phyloP scores from a whole-genome alignment of 2,797 vertebrate genomes.

The Anabas testudineus region DNA sequence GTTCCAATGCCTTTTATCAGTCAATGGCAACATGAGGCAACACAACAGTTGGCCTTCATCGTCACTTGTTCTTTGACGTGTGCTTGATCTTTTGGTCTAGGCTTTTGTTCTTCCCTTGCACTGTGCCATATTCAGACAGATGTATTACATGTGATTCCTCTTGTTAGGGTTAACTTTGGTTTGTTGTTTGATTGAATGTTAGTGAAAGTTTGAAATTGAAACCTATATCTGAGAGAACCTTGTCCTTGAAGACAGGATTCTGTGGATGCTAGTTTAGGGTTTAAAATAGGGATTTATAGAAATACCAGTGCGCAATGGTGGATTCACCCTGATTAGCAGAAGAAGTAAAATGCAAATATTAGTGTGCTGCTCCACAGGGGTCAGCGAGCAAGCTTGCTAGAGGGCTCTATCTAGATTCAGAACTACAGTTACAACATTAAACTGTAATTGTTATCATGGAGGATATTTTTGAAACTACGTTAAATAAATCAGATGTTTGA shows the following conservation, averaged over 20 bases:
- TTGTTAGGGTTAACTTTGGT: no score
- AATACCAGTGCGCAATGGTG: neutral
- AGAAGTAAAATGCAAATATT: neutral
- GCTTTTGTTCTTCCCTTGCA: neutral
- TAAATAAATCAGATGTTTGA: conserved; percentile 39
- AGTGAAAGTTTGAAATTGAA: neutral
- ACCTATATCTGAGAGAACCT: neutral
- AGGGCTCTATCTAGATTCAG: neutral
- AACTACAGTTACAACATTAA: neutral
- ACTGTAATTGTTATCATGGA: neutral
- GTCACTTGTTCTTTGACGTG: no score
- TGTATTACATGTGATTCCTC: no score
- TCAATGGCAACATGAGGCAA: no score
- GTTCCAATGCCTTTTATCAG: no score
- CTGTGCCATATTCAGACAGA: neutral
- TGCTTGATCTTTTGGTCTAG: no score
- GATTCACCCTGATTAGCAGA: neutral
- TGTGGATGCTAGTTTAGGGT: neutral
- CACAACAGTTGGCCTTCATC: no score
- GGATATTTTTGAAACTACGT: conserved; percentile 15
- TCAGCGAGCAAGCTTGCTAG: neutral
- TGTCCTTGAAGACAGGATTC: neutral
- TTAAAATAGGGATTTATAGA: conserved; percentile 6
- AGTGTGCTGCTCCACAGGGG: neutral
- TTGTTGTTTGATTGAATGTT: neutral